Evolutionary conservation across 2,113 vertebrate species (phyloP), one percentile per base, ranked within the genome.

Genomic region (Laterallus jamaicensis): DNA sequence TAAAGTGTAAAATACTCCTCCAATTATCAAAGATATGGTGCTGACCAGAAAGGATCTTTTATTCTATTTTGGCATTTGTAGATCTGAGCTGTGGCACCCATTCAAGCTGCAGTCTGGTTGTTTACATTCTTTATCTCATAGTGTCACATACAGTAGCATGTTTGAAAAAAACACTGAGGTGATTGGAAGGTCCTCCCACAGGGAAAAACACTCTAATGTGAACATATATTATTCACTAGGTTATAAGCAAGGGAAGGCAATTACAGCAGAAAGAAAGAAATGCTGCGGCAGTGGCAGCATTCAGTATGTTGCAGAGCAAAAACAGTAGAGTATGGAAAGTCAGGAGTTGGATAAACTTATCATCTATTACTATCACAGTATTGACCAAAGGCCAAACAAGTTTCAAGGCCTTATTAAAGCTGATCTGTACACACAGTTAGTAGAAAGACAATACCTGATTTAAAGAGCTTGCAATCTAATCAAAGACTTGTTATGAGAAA

Each of bases 171-270:
- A 90, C 75, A 88, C 58, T 78, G 92, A 94, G 96, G 95, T 96
- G 93, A 95, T 92, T 95, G 93, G 80, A 96, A 96, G 70, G 47
- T 96, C 74, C 87, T 97, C 96, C 95, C 96, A 95, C 68, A 92
- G 95, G 95, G 96, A 96, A 91, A 94, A 96, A 88, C 82, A 89
- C 84, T 96, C 86, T 96, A 97, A 96, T 95, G 90, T 95, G 93
- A 93, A 83, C 90, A 97, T 97, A 88, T 93, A 97, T 97, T 96
- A 97, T 97, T 97, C 86, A 97, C 94, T 88, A 96, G 84, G 40
- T 69, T 96, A 88, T 95, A 92, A 96, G 93, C 86, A 95, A 88
- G 85, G 67, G 54, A 96, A 96, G 80, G 87, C 95, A 97, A 96
- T 97, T 96, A 97, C 84, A 90, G 93, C 39, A 92, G 63, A 92